Evolutionary conservation across 2,113 vertebrate species (phyloP).

Genomic region (Trematocara variabile): DNA sequence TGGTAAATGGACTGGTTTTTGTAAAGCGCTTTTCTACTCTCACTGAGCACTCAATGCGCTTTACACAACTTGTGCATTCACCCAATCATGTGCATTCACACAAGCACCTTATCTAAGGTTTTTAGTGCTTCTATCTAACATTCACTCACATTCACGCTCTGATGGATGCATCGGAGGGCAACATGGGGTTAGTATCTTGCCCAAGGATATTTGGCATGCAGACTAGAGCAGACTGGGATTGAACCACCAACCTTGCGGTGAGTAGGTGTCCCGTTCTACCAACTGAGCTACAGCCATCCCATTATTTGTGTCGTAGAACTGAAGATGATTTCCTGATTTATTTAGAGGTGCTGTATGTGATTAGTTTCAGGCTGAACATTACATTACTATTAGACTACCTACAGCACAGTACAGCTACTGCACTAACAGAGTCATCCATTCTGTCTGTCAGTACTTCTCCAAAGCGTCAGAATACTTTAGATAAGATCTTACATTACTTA

Average conservation of each 20-base stretch:
- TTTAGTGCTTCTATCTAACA: not conserved
- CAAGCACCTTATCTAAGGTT: not conserved
- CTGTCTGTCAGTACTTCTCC: not conserved
- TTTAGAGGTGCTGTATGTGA: not conserved
- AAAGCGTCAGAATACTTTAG: not conserved
- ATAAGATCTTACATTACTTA: not conserved
- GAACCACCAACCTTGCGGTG: not conserved
- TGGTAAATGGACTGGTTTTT: not conserved
- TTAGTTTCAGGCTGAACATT: not conserved
- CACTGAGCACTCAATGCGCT: not conserved
- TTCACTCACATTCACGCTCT: not conserved
- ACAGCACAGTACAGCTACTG: not conserved
- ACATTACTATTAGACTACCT: not conserved
- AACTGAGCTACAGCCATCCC: not conserved
- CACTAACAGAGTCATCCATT: not conserved
- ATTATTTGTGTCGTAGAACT: not conserved
- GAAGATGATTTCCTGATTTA: not conserved
- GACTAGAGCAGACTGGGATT: not conserved
- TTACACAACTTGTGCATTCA: not conserved
- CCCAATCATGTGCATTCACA: not conserved
- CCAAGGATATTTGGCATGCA: not conserved
- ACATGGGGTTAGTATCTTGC: not conserved
- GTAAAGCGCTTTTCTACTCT: not conserved
- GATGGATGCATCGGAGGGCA: not conserved
- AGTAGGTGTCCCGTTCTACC: not conserved